These are phyloP conservation scores for Cichlasoma orientale DNA, from an alignment of 2,797 vertebrate genomes.

Conservation along the genomic window DNA sequence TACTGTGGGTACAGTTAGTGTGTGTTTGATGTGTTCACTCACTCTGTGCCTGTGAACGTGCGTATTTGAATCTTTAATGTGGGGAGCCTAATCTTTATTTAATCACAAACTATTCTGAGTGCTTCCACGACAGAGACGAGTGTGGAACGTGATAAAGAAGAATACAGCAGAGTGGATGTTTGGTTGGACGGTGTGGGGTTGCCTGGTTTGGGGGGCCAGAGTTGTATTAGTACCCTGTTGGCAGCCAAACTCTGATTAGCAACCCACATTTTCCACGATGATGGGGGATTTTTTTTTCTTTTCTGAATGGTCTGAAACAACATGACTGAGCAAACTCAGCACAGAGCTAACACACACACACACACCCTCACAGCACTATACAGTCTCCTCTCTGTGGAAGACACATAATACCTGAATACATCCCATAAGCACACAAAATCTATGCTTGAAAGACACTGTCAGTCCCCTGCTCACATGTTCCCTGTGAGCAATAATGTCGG, in stretches of 20 bases:
- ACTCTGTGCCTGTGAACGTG: slow-evolving; percentile 9
- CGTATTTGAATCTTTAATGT: slow-evolving; percentile 68
- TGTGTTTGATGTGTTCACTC: slow-evolving; percentile 6
- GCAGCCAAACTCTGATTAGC: slow-evolving; percentile 55
- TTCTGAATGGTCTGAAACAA: slow-evolving; percentile 45
- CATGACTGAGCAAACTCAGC: slow-evolving; percentile 45
- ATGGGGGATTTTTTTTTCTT: slow-evolving; percentile 45
- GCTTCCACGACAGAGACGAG: slow-evolving; percentile 46
- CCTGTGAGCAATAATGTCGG: not conserved
- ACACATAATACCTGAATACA: slow-evolving; percentile 16
- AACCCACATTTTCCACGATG: slow-evolving; percentile 30
- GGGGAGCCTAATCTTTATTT: slow-evolving; percentile 77
- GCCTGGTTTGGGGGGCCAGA: slow-evolving; percentile 61
- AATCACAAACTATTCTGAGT: slow-evolving; percentile 76
- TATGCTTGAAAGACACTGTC: not conserved
- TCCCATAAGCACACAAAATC: not conserved
- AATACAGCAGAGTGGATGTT: slow-evolving; percentile 60
- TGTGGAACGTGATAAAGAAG: slow-evolving; percentile 17
- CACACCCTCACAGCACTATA: not conserved
- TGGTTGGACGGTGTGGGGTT: slow-evolving; percentile 54
- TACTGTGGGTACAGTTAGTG: not conserved
- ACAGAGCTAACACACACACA: slow-evolving; percentile 48
- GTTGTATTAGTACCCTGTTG: slow-evolving; percentile 34
- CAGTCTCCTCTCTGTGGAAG: not conserved
- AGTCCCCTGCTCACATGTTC: not conserved